Conservation (phyloP, 2,888 invertebrate genomes). For the Diarsia brunnea region DNA sequence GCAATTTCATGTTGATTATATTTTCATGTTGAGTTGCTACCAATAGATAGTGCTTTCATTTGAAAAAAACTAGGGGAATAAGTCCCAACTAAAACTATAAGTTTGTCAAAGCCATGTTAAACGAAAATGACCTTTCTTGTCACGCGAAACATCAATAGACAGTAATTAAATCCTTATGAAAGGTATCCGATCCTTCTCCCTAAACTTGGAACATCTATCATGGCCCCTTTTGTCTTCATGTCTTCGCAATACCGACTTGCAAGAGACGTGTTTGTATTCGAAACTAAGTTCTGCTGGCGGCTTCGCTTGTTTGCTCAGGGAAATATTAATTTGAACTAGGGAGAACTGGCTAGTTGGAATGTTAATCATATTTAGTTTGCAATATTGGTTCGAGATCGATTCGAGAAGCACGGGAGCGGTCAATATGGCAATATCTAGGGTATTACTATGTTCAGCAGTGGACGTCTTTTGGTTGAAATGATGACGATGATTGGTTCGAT, state of each 20-base stretch:
- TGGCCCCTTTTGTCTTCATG: constrained; percentile 36
- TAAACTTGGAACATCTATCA: constrained; percentile 49
- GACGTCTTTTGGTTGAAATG: too few relatives aligned
- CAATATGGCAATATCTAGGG: too few relatives aligned
- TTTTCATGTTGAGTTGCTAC: too few relatives aligned
- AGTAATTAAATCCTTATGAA: constrained; percentile 28
- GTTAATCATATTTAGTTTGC: not conserved
- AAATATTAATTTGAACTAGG: constrained; percentile 24
- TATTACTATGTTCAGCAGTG: too few relatives aligned
- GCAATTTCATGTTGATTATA: not conserved
- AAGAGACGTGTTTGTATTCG: constrained; percentile 36
- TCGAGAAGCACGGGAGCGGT: too few relatives aligned
- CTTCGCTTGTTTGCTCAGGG: constrained; percentile 10
- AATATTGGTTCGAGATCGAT: not conserved
- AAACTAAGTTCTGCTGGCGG: constrained; percentile 9
- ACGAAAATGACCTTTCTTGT: not conserved
- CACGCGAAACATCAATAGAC: constrained; percentile 27
- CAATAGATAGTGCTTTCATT: too few relatives aligned
- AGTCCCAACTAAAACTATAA: not conserved
- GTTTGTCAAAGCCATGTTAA: not conserved
- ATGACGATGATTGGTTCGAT: not conserved
- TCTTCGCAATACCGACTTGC: constrained; percentile 30
- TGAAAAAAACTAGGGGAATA: not conserved
- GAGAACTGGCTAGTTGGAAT: not conserved
- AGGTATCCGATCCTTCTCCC: constrained; percentile 9